Conservation (phyloP, 2,888 invertebrate genomes). For the Drosophila ezoana region DNA sequence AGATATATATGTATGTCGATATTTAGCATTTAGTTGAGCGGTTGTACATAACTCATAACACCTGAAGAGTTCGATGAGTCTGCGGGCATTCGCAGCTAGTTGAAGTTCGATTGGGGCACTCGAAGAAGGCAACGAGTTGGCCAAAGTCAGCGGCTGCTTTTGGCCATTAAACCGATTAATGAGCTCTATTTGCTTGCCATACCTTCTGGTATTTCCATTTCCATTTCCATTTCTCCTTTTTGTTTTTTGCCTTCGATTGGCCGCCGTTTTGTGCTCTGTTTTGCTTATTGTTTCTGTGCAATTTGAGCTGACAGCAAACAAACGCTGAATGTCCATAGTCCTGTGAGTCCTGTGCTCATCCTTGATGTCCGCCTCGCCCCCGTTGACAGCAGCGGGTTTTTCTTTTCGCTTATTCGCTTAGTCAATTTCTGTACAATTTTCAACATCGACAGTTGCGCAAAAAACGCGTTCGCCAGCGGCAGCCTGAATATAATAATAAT, state of each 20-base stretch:
- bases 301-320: slow-evolving; percentile 72
- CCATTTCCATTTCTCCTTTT: background rate
- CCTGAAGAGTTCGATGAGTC: slow-evolving; percentile 19
- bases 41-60: slow-evolving; percentile 44
- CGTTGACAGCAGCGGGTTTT: slow-evolving; percentile 14
- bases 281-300: slow-evolving; percentile 71
- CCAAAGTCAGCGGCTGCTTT: slow-evolving; percentile 38
- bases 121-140: slow-evolving; percentile 54
- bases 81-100: slow-evolving; percentile 38
- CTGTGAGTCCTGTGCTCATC: slow-evolving; percentile 1
- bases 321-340: slow-evolving; percentile 15
- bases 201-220: slow-evolving; percentile 43
- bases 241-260: slow-evolving; percentile 36
- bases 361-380: slow-evolving; percentile 1
- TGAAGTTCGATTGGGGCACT: slow-evolving; percentile 31
- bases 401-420: slow-evolving; percentile 33
- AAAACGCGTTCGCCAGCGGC: slow-evolving; percentile 75
- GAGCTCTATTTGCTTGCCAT: slow-evolving; percentile 75
- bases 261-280: slow-evolving; percentile 50
- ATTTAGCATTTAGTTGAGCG: slow-evolving; percentile 14
- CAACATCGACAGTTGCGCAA: slow-evolving; percentile 63
- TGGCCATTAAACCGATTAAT: slow-evolving; percentile 78
- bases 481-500: slow-evolving; percentile 38
- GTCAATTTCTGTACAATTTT: slow-evolving; percentile 67
- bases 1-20: slow-evolving; percentile 2